phyloP scores from a whole-genome alignment of 2,888 invertebrate species.

The Teleogryllus oceanicus region DNA sequence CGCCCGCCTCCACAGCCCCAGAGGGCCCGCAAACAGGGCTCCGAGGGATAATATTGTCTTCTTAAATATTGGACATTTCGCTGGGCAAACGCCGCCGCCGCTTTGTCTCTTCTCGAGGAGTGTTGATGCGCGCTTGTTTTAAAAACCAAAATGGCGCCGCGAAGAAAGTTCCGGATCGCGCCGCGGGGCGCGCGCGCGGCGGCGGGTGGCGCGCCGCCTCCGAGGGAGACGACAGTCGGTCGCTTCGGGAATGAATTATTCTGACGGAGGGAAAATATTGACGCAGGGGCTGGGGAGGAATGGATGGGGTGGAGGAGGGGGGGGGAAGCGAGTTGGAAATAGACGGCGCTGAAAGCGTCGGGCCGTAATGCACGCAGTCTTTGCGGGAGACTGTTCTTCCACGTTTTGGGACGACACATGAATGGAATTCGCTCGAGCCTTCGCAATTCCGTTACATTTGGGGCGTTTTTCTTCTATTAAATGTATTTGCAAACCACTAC shows the following conservation, averaged over 20 bases:
- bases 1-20: neutral
- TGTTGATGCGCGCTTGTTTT: slow-evolving; percentile 18
- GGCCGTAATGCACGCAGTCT: neutral
- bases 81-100: slow-evolving; percentile 18
- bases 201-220: neutral
- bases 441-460: no score
- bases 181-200: neutral
- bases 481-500: no score
- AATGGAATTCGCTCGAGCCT: no score
- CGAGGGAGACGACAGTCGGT: neutral
- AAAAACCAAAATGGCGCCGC: slow-evolving; percentile 11
- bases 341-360: neutral
- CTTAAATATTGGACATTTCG: slow-evolving; percentile 1
- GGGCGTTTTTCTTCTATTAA: no score
- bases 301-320: neutral
- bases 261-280: slow-evolving; percentile 18
- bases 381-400: no score
- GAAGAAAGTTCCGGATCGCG: neutral
- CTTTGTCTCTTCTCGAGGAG: neutral
- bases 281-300: neutral
- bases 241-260: slow-evolving; percentile 3
- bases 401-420: no score
- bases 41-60: slow-evolving; percentile 18
- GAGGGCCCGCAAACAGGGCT: neutral
- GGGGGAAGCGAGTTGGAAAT: neutral